Evolutionary conservation across 2,797 vertebrate species (phyloP).

Genomic region (Apogon hyalosoma): DNA sequence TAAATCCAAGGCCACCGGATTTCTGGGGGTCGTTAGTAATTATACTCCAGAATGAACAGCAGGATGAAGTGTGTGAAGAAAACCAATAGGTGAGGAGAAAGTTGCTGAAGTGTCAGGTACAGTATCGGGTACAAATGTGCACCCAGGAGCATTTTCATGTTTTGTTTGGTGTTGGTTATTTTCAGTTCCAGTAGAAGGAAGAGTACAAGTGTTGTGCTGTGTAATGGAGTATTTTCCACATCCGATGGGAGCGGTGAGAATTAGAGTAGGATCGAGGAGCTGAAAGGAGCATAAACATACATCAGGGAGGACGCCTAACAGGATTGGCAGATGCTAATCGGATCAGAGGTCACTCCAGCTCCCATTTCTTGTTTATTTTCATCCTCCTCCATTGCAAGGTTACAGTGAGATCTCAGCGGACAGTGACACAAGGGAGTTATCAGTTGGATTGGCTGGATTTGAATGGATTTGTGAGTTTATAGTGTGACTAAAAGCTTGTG

Average conservation of each 20-base stretch:
- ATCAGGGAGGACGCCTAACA: constrained; percentile 69
- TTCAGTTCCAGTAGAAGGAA: constrained; percentile 1
- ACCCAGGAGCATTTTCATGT: neutral
- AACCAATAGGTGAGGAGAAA: constrained; percentile 42
- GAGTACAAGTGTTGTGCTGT: constrained; percentile 17
- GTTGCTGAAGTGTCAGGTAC: neutral
- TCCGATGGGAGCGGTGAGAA: constrained; percentile 60
- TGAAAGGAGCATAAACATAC: constrained; percentile 64
- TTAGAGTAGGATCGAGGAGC: constrained; percentile 50
- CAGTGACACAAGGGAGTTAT: constrained; percentile 47
- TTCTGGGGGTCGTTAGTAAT: constrained; percentile 75
- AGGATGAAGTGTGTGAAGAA: constrained; percentile 55
- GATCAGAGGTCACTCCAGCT: constrained; percentile 74
- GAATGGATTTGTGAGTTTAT: constrained; percentile 60
- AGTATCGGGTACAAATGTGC: constrained; percentile 5
- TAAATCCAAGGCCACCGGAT: constrained; percentile 73
- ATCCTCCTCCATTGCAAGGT: constrained; percentile 36
- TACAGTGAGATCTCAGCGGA: constrained; percentile 53
- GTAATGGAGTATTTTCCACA: constrained; percentile 49
- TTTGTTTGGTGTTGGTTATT: constrained; percentile 10
- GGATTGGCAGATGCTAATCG: constrained; percentile 79
- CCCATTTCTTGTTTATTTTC: constrained; percentile 65
- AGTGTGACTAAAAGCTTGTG: constrained; percentile 48
- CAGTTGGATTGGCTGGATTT: constrained; percentile 64
- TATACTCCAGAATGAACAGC: constrained; percentile 57